These are phyloP conservation scores for Tylochromis polylepis DNA, from an alignment of 2,113 vertebrate genomes.

Conservation along the genomic window DNA sequence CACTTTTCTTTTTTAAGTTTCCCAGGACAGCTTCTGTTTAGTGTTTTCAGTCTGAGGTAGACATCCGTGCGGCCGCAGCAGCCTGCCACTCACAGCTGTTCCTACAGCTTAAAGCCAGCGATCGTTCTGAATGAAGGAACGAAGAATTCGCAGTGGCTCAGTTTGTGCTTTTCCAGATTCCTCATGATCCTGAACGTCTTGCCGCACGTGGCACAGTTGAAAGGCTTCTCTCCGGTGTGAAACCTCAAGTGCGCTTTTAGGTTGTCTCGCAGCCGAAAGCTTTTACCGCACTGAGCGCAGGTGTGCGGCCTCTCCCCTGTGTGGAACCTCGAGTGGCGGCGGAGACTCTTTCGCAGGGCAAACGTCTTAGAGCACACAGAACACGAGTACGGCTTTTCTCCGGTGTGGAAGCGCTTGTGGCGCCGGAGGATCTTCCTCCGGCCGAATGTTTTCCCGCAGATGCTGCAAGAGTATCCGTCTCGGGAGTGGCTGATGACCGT, in stretches of 20 bases:
- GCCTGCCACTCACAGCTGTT: not conserved
- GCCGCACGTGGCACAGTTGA: slow-evolving; percentile 51
- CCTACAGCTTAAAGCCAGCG: slow-evolving; percentile 41
- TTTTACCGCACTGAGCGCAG: slow-evolving; percentile 65
- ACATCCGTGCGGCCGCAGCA: not conserved
- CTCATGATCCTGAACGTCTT: slow-evolving; percentile 66
- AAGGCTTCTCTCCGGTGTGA: slow-evolving; percentile 70
- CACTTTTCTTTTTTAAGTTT: not conserved
- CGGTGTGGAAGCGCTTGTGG: slow-evolving; percentile 71
- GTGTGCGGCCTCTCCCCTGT: slow-evolving; percentile 66
- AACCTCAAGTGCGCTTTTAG: slow-evolving; percentile 71
- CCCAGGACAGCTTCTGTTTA: not conserved
- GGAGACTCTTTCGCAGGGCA: slow-evolving; percentile 67
- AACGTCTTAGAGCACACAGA: slow-evolving; percentile 59
- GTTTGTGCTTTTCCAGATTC: slow-evolving; percentile 66
- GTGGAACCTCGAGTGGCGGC: slow-evolving; percentile 69
- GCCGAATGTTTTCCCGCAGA: slow-evolving; percentile 65
- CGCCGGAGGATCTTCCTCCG: slow-evolving; percentile 65
- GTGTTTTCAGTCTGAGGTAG: slow-evolving; percentile 41
- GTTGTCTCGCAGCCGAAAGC: slow-evolving; percentile 69
- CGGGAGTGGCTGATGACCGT: slow-evolving; percentile 23
- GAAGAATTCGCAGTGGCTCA: slow-evolving; percentile 23
- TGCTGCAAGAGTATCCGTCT: slow-evolving; percentile 46
- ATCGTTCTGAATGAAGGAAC: slow-evolving; percentile 48
- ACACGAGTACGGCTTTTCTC: slow-evolving; percentile 69